Conservation (phyloP, 1,140 invertebrate genomes). For the Frieseomelitta varia region DNA sequence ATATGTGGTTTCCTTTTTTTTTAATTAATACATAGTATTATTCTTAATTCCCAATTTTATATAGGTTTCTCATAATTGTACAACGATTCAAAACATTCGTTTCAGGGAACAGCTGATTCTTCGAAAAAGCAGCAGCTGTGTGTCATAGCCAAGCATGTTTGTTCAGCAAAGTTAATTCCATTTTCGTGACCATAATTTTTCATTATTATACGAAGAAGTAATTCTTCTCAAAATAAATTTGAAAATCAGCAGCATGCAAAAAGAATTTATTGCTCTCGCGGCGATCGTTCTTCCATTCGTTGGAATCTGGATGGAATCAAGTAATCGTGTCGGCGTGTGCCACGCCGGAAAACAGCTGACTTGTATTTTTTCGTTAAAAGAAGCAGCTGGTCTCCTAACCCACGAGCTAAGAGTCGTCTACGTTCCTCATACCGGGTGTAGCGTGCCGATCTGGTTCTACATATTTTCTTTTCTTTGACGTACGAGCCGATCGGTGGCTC, state of each 20-base stretch:
- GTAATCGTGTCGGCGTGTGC: slow-evolving; percentile 61
- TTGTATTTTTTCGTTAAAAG: slow-evolving; percentile 69
- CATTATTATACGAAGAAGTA: neutral
- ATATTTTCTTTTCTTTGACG: no score
- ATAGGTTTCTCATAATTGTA: neutral
- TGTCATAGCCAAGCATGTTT: slow-evolving; percentile 24
- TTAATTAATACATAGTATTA: no score
- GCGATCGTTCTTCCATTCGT: slow-evolving; percentile 10
- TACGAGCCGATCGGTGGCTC: no score
- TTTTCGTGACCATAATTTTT: neutral
- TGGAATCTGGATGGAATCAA: slow-evolving; percentile 44
- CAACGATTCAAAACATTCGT: neutral
- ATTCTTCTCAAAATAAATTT: no score
- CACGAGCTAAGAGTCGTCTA: slow-evolving; percentile 61
- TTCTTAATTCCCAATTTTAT: neutral
- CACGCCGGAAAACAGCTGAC: slow-evolving; percentile 72
- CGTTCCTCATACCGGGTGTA: slow-evolving; percentile 68
- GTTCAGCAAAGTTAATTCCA: neutral
- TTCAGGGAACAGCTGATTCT: slow-evolving; percentile 59
- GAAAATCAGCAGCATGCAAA: no score
- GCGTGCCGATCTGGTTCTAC: no score
- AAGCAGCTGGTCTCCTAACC: slow-evolving; percentile 64
- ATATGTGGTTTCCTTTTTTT: no score
- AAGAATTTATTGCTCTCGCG: neutral
- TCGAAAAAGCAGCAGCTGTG: slow-evolving; percentile 47